Evolutionary conservation across 2,797 vertebrate species (phyloP).

Genomic region (Sarcophilus harrisii): DNA sequence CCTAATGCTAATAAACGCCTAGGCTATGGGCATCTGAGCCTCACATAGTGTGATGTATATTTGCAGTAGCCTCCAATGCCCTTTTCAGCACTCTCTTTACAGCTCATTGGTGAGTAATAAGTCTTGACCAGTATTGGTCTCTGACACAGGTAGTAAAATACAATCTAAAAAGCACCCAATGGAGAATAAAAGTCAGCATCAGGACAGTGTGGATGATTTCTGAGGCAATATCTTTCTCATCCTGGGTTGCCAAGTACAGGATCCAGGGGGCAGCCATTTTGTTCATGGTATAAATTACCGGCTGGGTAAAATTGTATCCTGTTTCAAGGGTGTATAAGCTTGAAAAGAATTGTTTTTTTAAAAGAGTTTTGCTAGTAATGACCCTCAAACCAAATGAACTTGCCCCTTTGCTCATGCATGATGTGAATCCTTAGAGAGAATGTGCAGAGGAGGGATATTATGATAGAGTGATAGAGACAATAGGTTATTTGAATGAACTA

Average conservation of each 20-base stretch:
- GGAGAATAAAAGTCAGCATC: slow-evolving; percentile 84
- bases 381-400: slow-evolving; percentile 45
- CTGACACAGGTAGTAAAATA: slow-evolving; percentile 85
- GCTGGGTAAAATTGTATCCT: slow-evolving; percentile 65
- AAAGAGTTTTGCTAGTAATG: slow-evolving; percentile 4
- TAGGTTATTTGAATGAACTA: background rate
- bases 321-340: slow-evolving; percentile 30
- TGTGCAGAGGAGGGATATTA: background rate
- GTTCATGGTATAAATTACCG: slow-evolving; percentile 67
- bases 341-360: background rate
- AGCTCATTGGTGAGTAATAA: slow-evolving; percentile 84
- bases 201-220: slow-evolving; percentile 83
- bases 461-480: background rate
- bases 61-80: slow-evolving; percentile 82
- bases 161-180: slow-evolving; percentile 82
- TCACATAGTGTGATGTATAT: slow-evolving; percentile 78
- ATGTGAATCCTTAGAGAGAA: background rate
- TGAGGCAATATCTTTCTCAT: slow-evolving; percentile 74
- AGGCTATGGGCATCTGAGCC: slow-evolving; percentile 69
- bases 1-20: slow-evolving; percentile 69
- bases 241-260: slow-evolving; percentile 68
- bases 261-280: slow-evolving; percentile 63
- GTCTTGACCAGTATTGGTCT: slow-evolving; percentile 85
- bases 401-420: slow-evolving; percentile 15
- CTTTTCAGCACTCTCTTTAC: slow-evolving; percentile 83